Conservation (phyloP, 37 sponge, comb jelly and placozoan species). For the Hormiphora californensis region DNA sequence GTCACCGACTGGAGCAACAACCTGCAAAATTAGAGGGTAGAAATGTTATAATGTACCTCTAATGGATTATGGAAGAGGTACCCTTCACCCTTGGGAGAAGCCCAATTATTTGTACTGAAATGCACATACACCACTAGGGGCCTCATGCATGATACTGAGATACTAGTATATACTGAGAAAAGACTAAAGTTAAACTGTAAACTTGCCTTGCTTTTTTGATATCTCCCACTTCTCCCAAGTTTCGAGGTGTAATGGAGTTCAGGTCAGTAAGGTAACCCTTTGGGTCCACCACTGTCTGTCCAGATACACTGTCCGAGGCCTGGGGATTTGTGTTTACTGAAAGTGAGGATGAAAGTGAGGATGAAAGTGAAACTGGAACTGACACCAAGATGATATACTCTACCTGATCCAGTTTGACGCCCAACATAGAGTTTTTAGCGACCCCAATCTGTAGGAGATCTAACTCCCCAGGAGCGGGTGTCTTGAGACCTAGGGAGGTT, state of each 20-base stretch:
- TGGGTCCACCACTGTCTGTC: conserved; percentile 98
- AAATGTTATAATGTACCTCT: too few species aligned
- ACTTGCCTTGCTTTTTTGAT: conserved; percentile 65
- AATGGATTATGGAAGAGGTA: too few species aligned
- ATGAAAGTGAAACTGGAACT: background rate
- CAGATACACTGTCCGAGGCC: conserved; percentile 95
- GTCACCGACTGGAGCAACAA: conserved; percentile 92
- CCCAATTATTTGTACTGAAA: too few species aligned
- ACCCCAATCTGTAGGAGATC: conserved; percentile 95
- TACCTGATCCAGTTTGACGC: conserved; percentile 95
- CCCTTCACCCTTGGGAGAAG: too few species aligned
- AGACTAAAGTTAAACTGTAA: background rate
- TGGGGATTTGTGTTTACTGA: conserved; percentile 35
- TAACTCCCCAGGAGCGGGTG: conserved; percentile 58
- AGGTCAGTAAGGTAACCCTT: conserved; percentile 96
- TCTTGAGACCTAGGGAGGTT: conserved; percentile 24
- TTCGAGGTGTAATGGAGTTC: conserved; percentile 87
- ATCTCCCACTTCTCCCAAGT: conserved; percentile 77
- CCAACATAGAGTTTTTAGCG: conserved; percentile 89
- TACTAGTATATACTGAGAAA: too few species aligned
- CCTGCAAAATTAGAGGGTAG: too few species aligned
- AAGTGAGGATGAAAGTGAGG: too few species aligned
- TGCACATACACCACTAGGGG: too few species aligned
- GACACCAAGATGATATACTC: background rate
- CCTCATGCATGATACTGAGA: too few species aligned